Evolutionary conservation across 2,113 vertebrate species (phyloP).

Genomic region (rat (Rattus norvegicus)): GRCr8 NC_086019.1:227977501-227978000

Average conservation of each 20-base stretch:
- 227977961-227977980: background rate
- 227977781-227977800: background rate
- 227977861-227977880: background rate
- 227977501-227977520: background rate
- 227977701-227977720: background rate
- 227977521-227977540: background rate
- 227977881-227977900: background rate
- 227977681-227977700: background rate
- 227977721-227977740: background rate
- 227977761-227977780: slow-evolving; percentile 5
- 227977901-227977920: background rate
- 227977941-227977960: background rate
- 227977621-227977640: background rate
- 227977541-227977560: background rate
- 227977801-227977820: slow-evolving; percentile 14
- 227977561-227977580: background rate
- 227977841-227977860: background rate
- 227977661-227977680: background rate
- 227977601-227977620: background rate
- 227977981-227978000: background rate
- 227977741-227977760: background rate
- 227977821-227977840: background rate
- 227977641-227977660: background rate
- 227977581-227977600: background rate
- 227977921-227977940: background rate